Conservation (phyloP, 1,140 invertebrate genomes). For the Hycleus cichorii region DNA sequence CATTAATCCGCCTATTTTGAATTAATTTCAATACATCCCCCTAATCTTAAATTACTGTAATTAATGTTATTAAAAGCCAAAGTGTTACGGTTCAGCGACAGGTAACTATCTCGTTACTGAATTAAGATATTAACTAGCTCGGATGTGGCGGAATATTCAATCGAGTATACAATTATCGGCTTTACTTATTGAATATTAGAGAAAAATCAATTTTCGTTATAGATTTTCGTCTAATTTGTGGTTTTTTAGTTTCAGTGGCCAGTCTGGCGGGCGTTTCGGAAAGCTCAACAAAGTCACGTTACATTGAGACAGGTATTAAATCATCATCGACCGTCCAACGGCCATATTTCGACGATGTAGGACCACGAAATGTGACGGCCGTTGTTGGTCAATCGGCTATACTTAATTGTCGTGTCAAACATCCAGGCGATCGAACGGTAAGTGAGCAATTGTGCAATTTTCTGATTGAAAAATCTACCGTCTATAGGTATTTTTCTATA, state of each 20-base stretch:
- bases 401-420: conserved; percentile 75
- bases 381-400: conserved; percentile 76
- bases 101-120: too few relatives aligned
- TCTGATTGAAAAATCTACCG: not conserved
- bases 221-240: conserved; percentile 7
- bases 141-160: too few relatives aligned
- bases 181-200: too few relatives aligned
- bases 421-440: conserved; percentile 81
- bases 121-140: too few relatives aligned
- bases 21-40: too few relatives aligned
- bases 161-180: too few relatives aligned
- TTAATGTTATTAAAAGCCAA: too few relatives aligned
- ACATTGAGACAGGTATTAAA: conserved; percentile 15
- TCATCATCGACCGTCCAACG: conserved; percentile 43
- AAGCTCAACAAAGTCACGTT: conserved; percentile 22
- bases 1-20: too few relatives aligned
- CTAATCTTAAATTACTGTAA: too few relatives aligned
- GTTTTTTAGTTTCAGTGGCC: conserved; percentile 28
- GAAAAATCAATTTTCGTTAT: too few relatives aligned
- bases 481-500: too few relatives aligned
- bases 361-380: conserved; percentile 71
- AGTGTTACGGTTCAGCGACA: too few relatives aligned
- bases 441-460: conserved; percentile 40
- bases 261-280: conserved; percentile 25
- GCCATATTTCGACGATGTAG: conserved; percentile 80